Base-by-base conservation (phyloP, 2,797 vertebrate species). In the Tympanoctomys barrerae region DNA sequence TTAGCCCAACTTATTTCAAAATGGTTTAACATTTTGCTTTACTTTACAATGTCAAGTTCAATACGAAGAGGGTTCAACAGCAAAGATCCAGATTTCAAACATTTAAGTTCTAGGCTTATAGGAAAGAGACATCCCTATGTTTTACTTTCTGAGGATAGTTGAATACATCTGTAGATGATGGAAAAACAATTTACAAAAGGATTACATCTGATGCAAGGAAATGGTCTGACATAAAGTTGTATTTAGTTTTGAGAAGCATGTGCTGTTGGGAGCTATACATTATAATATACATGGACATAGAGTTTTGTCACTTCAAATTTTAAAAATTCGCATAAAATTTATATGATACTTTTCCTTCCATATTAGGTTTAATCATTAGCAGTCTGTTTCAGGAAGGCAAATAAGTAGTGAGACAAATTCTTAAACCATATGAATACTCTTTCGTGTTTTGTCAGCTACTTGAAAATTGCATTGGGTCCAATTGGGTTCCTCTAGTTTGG, bases 291-390 rank as follows among this genome's bases (percentile, higher is more conserved):
- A 14, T 24, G n/a, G 33, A 71, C 11, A 78, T 61, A 94, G 92
- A 97, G 95, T 96, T 84, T 97, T 98, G 98, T 97, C 95, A 95
- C 96, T 64, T 93, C 97, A 92, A 70, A 96, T 97, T 98, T 96
- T 94, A 91, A 91, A 95, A 96, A 97, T 75, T 64, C 93, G 87
- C 96, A 52, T 96, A 93, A 94, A 90, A 94, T 96, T 73, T 96
- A 92, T 94, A 93, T 97, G 92, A 91, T 68, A 84, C 96, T 96
- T 97, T 97, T 96, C 95, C 95, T 97, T 97, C 97, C 62, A 18
- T 52, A n/a, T 80, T 46, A 85, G 64, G 42, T 61, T 94, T 14
- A 52, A 24, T 87, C 84, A 64, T 71, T 8, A 54, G 68, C 31
- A 28, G 21, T 87, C 79, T 75, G 36, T 73, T 64, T 31, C 75